Conservation (phyloP, 2,113 vertebrate genomes). For the Labeo rohita region DNA sequence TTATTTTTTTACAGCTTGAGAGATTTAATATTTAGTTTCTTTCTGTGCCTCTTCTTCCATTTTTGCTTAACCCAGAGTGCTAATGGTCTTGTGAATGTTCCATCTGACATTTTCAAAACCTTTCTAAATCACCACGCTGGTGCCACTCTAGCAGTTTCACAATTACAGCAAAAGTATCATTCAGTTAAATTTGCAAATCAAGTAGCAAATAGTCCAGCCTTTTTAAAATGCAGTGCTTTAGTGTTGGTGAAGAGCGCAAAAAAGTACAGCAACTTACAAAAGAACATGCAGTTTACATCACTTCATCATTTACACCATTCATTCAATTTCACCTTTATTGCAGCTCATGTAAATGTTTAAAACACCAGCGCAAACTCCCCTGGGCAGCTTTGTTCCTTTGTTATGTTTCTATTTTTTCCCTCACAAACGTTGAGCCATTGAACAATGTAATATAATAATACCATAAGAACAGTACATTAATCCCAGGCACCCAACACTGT, state of each 20-base stretch:
- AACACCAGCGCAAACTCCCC: background rate
- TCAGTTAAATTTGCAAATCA: conserved; percentile 21
- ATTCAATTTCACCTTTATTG: background rate
- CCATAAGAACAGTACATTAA: background rate
- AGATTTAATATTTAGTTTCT: too few species aligned
- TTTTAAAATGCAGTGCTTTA: background rate
- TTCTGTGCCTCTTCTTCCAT: background rate
- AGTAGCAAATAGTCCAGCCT: background rate
- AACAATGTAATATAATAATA: conserved; percentile 8
- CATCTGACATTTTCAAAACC: background rate
- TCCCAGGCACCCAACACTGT: background rate
- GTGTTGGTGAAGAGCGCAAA: background rate
- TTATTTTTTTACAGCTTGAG: too few species aligned
- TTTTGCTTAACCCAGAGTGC: background rate
- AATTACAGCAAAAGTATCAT: background rate
- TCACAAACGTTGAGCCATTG: background rate
- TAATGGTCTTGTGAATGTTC: background rate
- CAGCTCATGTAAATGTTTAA: background rate
- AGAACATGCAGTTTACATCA: conserved; percentile 11
- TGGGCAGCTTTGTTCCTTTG: conserved; percentile 26
- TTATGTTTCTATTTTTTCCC: background rate
- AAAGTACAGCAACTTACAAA: conserved; percentile 20
- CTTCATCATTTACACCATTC: background rate
- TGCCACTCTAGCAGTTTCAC: background rate
- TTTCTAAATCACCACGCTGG: background rate